Conservation (phyloP, 2,797 vertebrate genomes). For the Xenentodon cancila region DNA sequence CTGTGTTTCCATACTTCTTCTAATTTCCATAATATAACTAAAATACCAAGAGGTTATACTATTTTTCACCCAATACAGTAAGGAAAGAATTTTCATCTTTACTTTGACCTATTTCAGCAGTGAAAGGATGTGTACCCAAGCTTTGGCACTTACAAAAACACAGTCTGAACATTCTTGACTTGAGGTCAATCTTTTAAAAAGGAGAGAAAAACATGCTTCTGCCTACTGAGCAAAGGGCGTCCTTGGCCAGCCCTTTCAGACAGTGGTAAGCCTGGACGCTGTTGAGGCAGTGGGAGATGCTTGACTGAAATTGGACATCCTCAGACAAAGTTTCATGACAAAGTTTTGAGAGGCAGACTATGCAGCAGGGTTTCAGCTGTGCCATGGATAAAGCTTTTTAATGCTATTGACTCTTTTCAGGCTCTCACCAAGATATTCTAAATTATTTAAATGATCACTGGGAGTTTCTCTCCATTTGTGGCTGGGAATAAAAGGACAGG, state of each 20-base stretch:
- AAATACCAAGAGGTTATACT: background rate
- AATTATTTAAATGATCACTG: constrained; percentile 77
- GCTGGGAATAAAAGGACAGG: constrained; percentile 63
- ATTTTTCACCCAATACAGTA: background rate
- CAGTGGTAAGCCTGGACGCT: constrained; percentile 67
- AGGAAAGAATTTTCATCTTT: constrained; percentile 45
- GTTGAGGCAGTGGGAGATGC: constrained; percentile 53
- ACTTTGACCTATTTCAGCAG: constrained; percentile 58
- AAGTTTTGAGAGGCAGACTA: constrained; percentile 58
- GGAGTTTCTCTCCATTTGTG: constrained; percentile 69
- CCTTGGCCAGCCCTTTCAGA: constrained; percentile 72
- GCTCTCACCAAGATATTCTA: constrained; percentile 70
- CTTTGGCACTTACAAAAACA: constrained; percentile 64
- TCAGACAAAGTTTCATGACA: constrained; percentile 72
- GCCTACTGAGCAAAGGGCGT: constrained; percentile 72
- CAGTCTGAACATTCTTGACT: constrained; percentile 65
- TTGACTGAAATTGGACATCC: constrained; percentile 69
- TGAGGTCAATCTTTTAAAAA: constrained; percentile 73
- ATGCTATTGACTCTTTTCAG: constrained; percentile 72
- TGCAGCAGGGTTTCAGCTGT: constrained; percentile 41
- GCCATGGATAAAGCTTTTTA: constrained; percentile 68
- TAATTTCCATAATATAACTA: no score
- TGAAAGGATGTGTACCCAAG: constrained; percentile 64
- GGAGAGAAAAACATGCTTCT: constrained; percentile 60
- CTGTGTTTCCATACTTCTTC: no score